These are phyloP conservation scores for Malurus leucopterus DNA, from an alignment of 2,797 vertebrate genomes.

Conservation along the genomic window DNA sequence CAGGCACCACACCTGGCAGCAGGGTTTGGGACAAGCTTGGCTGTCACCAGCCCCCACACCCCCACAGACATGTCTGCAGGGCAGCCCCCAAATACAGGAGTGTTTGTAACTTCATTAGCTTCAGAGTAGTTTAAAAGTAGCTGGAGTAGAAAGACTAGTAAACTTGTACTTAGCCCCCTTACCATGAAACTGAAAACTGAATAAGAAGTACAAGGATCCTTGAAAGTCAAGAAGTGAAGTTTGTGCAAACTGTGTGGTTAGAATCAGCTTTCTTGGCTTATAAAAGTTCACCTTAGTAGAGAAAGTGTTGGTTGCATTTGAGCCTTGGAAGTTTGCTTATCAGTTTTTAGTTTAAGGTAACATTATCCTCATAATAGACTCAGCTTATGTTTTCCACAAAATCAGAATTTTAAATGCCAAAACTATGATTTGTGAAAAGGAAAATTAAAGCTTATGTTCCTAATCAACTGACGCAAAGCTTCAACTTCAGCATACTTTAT, in stretches of 20 bases:
- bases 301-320: neutral
- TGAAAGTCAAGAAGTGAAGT: neutral
- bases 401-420: neutral
- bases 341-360: neutral
- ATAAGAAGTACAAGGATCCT: neutral
- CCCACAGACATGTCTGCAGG: neutral
- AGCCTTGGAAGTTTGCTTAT: neutral
- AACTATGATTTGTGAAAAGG: neutral
- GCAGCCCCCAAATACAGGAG: neutral
- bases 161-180: neutral
- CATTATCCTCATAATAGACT: fast-evolving
- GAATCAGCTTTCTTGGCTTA: neutral
- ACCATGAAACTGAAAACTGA: neutral
- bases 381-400: neutral
- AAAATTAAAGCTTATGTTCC: neutral
- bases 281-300: neutral
- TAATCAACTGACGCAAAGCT: neutral
- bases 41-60: fast-evolving
- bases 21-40: neutral
- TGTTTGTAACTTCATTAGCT: neutral
- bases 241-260: neutral
- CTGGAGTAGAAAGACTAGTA: neutral
- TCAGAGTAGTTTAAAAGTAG: neutral
- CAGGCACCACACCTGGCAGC: neutral
- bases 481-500: neutral